Base-by-base conservation (phyloP, 2,888 invertebrate species). In the Brachylomia viminalis region DNA sequence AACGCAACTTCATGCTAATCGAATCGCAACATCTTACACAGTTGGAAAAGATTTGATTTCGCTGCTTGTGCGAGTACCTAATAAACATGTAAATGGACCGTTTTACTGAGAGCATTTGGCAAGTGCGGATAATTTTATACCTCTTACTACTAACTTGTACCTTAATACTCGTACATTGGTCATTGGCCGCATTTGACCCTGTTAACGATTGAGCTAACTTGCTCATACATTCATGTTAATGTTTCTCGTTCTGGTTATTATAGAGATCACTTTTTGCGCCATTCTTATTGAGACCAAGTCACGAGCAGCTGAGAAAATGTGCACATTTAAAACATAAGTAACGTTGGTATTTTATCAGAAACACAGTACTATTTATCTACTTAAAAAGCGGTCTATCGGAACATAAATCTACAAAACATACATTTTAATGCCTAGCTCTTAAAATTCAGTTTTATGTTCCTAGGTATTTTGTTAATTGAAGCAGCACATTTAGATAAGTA, bases 401-500 rank as follows among this genome's bases (percentile, higher is more conserved):
- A 77, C 64, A 73, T 81, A 71, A 76, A 81, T 83, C 66, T 71
- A 58, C 47, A 72, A 69, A 75, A 72, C 62, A 75, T 80, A 65
- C 66, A 79, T 74, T 77, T 79, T 77, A 86, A 87, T 81, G 58
- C 59, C 58, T 59, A 80, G 72, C 49, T 78, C 67, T 79, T 81
- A 75, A 81, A 76, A 88, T 80, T 83, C 75, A 86, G 79, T 80
- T 61, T 54, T 67, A 79, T 58, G 68, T 76, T 76, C 75, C 79
- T 82, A 80, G 82, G 66, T 76, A 87, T 85, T 81, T 82, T 64
- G 79, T 87, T 82, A 84, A 87, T 84, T 86, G 76, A 87, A 88
- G 87, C 88, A 80, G 77, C 73, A 87, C 82, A 87, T 87, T 84
- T 79, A 87, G 91, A 91, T 91, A 91, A 90, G 78, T 70, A 68